A percentile compares a stretch with the other conserved stretches of the same genome.
phyloP scores from a whole-genome alignment of 2,888 invertebrate species.

The Dasypolia templi region DNA sequence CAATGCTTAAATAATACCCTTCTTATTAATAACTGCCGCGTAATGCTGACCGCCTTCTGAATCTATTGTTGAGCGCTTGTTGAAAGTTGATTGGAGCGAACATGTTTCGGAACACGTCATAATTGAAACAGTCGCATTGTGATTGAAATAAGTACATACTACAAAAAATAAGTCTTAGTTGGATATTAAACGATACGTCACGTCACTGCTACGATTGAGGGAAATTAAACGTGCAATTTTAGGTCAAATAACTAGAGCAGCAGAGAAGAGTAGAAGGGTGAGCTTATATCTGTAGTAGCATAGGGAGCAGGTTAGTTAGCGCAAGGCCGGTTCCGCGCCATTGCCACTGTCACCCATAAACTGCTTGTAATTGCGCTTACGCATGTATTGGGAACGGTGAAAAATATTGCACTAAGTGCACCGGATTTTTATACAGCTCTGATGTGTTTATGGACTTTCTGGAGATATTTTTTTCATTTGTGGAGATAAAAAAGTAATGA shows the following conservation, averaged over 20 bases:
- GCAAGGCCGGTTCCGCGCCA: slow-evolving; percentile 67
- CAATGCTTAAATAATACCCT: slow-evolving; percentile 72
- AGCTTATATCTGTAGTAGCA: slow-evolving; percentile 50
- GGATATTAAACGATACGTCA: background rate
- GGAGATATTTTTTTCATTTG: slow-evolving; percentile 7
- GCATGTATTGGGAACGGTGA: slow-evolving; percentile 72
- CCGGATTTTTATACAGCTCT: slow-evolving; percentile 30
- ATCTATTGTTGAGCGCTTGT: slow-evolving; percentile 40
- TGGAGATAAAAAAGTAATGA: slow-evolving; percentile 12
- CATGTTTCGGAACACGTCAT: slow-evolving; percentile 44
- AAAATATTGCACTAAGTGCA: slow-evolving; percentile 65
- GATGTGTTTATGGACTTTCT: slow-evolving; percentile 16
- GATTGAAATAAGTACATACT: slow-evolving; percentile 19
- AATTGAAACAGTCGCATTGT: slow-evolving; percentile 23
- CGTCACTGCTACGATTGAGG: background rate
- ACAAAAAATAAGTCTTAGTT: slow-evolving; percentile 21
- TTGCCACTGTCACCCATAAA: slow-evolving; percentile 68
- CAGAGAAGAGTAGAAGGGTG: slow-evolving; percentile 63
- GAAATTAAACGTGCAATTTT: slow-evolving; percentile 44
- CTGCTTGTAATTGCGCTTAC: slow-evolving; percentile 65
- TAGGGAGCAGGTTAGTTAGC: slow-evolving; percentile 71
- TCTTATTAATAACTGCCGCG: slow-evolving; percentile 53
- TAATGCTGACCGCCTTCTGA: slow-evolving; percentile 47
- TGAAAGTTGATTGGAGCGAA: slow-evolving; percentile 45
- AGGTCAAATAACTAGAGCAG: slow-evolving; percentile 64